These are phyloP conservation scores for Lerista edwardsae DNA, from an alignment of 2,797 vertebrate species.

Conservation along the genomic window DNA sequence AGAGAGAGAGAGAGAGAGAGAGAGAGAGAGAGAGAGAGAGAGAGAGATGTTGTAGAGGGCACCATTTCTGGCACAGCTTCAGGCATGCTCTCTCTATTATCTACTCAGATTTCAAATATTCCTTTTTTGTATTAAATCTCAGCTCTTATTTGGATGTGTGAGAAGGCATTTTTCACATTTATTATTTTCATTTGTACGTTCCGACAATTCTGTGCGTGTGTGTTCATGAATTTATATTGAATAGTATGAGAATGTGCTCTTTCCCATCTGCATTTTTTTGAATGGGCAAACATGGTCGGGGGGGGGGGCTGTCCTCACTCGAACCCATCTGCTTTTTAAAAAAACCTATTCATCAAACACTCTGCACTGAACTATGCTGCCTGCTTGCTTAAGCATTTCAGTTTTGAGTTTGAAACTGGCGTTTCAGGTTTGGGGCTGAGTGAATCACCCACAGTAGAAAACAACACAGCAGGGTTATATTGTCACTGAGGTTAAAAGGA, in stretches of 20 bases:
- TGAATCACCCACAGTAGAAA: background rate
- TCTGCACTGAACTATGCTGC: background rate
- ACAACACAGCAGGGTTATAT: no score
- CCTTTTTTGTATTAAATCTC: slow-evolving; percentile 33
- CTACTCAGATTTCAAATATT: slow-evolving; percentile 47
- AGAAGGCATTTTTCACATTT: background rate
- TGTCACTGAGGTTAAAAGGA: background rate
- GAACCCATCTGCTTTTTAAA: background rate
- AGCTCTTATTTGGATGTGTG: background rate
- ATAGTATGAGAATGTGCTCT: background rate
- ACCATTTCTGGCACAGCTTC: slow-evolving; percentile 49
- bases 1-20: slow-evolving; percentile 29
- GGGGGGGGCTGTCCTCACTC: background rate
- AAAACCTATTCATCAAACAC: background rate
- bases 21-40: background rate
- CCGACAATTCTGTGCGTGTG: background rate
- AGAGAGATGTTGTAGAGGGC: no score
- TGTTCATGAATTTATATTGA: background rate
- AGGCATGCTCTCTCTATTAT: slow-evolving; percentile 53
- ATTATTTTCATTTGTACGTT: background rate
- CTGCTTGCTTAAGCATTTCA: background rate
- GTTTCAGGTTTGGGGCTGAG: background rate
- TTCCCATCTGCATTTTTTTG: background rate
- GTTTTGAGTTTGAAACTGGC: background rate
- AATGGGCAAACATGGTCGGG: background rate